Evolutionary conservation across 2,113 vertebrate genomes (phyloP).

Genomic region (Laterallus jamaicensis): DNA sequence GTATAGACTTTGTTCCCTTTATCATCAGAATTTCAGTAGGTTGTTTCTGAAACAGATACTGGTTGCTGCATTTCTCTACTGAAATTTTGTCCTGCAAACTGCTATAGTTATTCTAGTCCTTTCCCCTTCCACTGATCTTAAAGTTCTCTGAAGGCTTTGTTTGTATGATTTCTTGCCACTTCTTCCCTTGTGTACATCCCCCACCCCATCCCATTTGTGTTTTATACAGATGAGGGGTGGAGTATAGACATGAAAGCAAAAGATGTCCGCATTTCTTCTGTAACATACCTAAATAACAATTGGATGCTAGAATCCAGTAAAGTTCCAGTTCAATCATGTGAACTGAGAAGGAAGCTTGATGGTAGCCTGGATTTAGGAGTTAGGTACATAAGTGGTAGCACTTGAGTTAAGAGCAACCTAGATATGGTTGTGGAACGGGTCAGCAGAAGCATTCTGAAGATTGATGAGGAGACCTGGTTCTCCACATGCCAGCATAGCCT

Average conservation of each 20-base stretch:
- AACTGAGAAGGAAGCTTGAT: neutral
- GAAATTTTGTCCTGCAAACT: neutral
- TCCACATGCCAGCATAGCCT: neutral
- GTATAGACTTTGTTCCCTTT: neutral
- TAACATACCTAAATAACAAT: neutral
- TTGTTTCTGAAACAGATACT: neutral
- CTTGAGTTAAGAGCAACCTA: neutral
- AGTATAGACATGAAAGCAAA: neutral
- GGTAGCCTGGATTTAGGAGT: neutral
- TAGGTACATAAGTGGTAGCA: neutral
- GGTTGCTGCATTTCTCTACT: neutral
- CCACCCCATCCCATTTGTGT: neutral
- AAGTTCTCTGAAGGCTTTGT: neutral
- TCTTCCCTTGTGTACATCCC: too few species aligned
- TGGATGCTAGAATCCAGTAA: neutral
- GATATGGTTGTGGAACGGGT: neutral
- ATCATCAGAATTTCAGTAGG: neutral
- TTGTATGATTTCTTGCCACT: neutral
- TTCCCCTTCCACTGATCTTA: neutral
- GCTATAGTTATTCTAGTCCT: neutral
- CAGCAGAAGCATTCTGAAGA: neutral
- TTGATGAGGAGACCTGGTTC: neutral
- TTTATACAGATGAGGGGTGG: neutral
- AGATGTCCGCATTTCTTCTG: neutral
- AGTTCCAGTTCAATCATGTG: neutral